A percentile compares a stretch with the other conserved stretches of the same genome.
These are phyloP conservation scores for Amphiprion percula DNA, from an alignment of 2,113 vertebrate genomes.

Conservation along the genomic window DNA sequence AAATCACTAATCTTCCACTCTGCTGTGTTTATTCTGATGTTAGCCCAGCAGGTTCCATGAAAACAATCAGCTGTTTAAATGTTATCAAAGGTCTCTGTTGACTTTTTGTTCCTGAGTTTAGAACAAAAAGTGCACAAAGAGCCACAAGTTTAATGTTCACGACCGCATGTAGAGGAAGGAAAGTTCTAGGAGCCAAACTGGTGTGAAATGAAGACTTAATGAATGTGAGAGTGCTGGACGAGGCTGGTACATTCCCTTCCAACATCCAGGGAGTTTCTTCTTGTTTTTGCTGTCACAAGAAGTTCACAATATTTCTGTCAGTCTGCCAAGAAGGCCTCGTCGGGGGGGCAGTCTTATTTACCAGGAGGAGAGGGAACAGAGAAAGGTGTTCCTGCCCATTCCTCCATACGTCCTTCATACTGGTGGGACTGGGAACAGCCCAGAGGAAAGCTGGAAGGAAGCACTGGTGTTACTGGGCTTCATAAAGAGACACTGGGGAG, in stretches of 20 bases:
- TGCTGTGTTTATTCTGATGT: background rate
- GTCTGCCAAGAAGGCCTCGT: constrained; percentile 39
- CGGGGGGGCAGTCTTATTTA: constrained; percentile 8
- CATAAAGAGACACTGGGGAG: constrained; percentile 28
- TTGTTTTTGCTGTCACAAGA: constrained; percentile 54
- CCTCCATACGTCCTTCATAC: background rate
- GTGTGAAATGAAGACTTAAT: background rate
- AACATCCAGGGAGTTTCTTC: constrained; percentile 24
- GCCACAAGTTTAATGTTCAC: background rate
- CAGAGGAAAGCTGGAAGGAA: constrained; percentile 61
- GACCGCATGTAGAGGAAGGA: background rate
- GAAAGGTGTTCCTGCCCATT: constrained; percentile 38
- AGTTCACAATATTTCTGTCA: constrained; percentile 67
- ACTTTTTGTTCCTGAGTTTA: background rate
- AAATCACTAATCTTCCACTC: background rate
- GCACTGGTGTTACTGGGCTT: constrained; percentile 10
- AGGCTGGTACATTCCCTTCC: background rate
- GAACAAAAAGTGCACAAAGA: constrained; percentile 37
- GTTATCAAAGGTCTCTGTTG: constrained; percentile 18
- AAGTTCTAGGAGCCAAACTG: background rate
- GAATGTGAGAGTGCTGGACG: background rate
- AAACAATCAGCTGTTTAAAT: constrained; percentile 16
- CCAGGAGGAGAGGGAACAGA: constrained; percentile 8
- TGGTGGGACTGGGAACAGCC: constrained; percentile 11
- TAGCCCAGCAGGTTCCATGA: background rate